phyloP scores from a whole-genome alignment of 2,113 vertebrate genomes.

The Xiphias gladius region DNA sequence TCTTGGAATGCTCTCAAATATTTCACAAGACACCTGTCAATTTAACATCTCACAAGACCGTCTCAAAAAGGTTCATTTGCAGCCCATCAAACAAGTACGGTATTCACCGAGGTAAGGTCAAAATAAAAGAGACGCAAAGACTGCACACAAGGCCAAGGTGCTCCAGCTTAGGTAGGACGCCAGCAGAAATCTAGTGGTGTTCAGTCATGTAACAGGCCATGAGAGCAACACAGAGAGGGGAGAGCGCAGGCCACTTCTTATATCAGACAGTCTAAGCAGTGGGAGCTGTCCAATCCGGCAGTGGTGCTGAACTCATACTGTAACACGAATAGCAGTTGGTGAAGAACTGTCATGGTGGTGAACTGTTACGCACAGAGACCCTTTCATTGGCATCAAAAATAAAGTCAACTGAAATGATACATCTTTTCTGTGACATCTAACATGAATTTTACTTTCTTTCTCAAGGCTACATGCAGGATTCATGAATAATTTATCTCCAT shows the following conservation, averaged over 20 bases:
- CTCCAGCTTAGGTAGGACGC: constrained; percentile 1
- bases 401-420: background rate
- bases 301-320: constrained; percentile 52
- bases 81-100: background rate
- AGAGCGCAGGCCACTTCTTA: background rate
- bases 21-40: background rate
- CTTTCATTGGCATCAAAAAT: background rate
- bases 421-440: background rate
- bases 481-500: constrained; percentile 38
- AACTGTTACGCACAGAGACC: background rate
- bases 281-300: constrained; percentile 55
- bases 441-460: constrained; percentile 21
- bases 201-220: constrained; percentile 18
- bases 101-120: constrained; percentile 5
- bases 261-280: background rate
- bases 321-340: background rate
- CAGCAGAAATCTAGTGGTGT: constrained; percentile 10
- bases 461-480: constrained; percentile 24
- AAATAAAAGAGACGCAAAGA: background rate
- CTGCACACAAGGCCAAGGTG: background rate
- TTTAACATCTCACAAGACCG: constrained; percentile 19
- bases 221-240: background rate
- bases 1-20: constrained; percentile 18
- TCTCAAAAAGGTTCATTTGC: constrained; percentile 4
- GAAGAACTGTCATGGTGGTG: constrained; percentile 10